A percentile compares a stretch with the other conserved stretches of the same genome.
phyloP scores from a whole-genome alignment of 2,113 vertebrate genomes.

The Pluvialis apricaria region DNA sequence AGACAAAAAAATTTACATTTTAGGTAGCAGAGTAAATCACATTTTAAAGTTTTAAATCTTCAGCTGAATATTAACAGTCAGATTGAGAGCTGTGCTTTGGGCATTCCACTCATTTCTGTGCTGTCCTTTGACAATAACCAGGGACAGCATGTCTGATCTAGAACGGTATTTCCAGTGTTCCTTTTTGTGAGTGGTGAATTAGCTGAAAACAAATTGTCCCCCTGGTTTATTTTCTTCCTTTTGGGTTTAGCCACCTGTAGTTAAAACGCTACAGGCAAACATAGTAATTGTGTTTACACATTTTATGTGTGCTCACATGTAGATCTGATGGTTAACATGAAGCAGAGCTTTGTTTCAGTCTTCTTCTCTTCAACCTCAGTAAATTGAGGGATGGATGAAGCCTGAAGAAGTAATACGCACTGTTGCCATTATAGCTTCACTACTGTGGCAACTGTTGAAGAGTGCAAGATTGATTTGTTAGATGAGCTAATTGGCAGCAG shows the following conservation, averaged over 20 bases:
- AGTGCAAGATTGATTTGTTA: not conserved
- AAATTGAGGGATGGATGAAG: not conserved
- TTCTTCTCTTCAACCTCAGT: not conserved
- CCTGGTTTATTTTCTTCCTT: not conserved
- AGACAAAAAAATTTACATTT: not conserved
- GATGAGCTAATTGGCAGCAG: slow-evolving; percentile 32
- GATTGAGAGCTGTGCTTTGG: not conserved
- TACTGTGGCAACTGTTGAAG: not conserved
- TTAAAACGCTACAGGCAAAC: not conserved
- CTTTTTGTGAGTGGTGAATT: not conserved
- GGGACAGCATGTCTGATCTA: not conserved
- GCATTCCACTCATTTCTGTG: not conserved
- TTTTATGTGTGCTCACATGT: not conserved
- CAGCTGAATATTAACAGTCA: not conserved
- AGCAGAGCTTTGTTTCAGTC: not conserved
- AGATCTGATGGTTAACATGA: not conserved
- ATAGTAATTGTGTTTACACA: not conserved
- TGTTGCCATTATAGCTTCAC: not conserved
- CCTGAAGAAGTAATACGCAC: not conserved
- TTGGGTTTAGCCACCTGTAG: not conserved
- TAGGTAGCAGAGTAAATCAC: not conserved
- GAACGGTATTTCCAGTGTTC: not conserved
- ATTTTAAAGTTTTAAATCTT: not conserved
- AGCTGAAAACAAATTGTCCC: not conserved
- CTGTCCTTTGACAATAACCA: not conserved